phyloP scores from a whole-genome alignment of 2,797 vertebrate species.

The Momotus momota region DNA sequence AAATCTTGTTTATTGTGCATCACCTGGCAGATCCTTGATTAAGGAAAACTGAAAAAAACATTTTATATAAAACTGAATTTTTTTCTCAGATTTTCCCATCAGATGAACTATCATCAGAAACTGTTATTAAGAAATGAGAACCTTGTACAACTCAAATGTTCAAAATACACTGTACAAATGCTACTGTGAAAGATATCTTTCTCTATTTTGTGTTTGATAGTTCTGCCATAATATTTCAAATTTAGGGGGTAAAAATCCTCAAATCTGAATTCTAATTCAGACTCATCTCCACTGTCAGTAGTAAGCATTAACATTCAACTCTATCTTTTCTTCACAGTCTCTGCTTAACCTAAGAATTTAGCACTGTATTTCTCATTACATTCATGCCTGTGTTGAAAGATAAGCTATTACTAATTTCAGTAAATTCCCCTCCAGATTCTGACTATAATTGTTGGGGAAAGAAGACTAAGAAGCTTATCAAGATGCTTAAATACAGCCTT shows the following conservation, averaged over 20 bases:
- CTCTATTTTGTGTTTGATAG: background rate
- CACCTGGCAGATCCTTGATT: background rate
- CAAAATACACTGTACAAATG: background rate
- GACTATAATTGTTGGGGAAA: background rate
- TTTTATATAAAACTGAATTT: background rate
- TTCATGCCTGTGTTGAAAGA: background rate
- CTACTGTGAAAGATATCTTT: background rate
- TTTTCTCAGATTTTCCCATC: background rate
- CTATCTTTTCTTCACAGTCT: background rate
- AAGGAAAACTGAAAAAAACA: background rate
- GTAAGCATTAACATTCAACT: background rate
- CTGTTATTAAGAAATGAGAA: background rate
- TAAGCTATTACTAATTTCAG: background rate
- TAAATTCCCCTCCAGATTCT: background rate
- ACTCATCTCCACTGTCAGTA: background rate
- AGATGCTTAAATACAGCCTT: constrained; percentile 9
- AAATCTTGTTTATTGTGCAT: background rate
- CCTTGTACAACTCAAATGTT: background rate
- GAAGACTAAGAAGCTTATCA: background rate
- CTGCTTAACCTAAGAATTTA: background rate
- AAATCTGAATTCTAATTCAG: background rate
- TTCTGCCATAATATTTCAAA: background rate
- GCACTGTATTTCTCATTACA: background rate
- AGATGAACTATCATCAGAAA: background rate
- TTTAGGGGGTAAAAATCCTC: background rate